phyloP scores from a whole-genome alignment of 1,140 invertebrate genomes.

The Nomia melanderi region DNA sequence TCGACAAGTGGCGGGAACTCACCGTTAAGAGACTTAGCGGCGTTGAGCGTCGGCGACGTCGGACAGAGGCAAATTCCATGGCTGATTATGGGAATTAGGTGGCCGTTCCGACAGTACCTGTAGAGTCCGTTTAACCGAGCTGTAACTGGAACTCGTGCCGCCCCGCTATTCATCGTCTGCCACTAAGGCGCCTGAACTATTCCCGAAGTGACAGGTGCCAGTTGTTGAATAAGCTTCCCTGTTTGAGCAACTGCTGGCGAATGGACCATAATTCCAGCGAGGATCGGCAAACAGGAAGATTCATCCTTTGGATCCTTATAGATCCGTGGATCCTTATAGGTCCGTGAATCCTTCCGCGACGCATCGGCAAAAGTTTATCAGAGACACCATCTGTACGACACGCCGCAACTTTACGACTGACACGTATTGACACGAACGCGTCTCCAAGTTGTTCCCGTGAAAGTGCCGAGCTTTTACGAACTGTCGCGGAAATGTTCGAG shows the following conservation, averaged over 20 bases:
- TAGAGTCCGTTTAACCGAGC: slow-evolving; percentile 71
- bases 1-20: slow-evolving; percentile 27
- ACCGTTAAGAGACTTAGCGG: slow-evolving; percentile 14
- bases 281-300: neutral
- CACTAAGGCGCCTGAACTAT: slow-evolving; percentile 44
- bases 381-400: slow-evolving; percentile 30
- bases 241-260: slow-evolving; percentile 29
- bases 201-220: slow-evolving; percentile 63
- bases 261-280: slow-evolving; percentile 50
- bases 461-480: slow-evolving; percentile 11
- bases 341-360: slow-evolving; percentile 5
- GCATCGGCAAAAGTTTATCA: slow-evolving; percentile 33
- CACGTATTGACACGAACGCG: slow-evolving; percentile 42
- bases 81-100: slow-evolving; percentile 76
- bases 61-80: slow-evolving; percentile 68
- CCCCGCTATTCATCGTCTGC: slow-evolving; percentile 59
- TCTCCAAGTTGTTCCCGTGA: neutral
- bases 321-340: neutral
- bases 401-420: slow-evolving; percentile 48
- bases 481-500: neutral
- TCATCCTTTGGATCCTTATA: slow-evolving; percentile 25
- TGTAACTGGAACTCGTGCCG: slow-evolving; percentile 52
- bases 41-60: slow-evolving; percentile 26
- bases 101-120: slow-evolving; percentile 47
- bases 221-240: slow-evolving; percentile 45